These are phyloP conservation scores for Dynastes grantii DNA, from an alignment of 2,888 invertebrate genomes.

Conservation along the genomic window DNA sequence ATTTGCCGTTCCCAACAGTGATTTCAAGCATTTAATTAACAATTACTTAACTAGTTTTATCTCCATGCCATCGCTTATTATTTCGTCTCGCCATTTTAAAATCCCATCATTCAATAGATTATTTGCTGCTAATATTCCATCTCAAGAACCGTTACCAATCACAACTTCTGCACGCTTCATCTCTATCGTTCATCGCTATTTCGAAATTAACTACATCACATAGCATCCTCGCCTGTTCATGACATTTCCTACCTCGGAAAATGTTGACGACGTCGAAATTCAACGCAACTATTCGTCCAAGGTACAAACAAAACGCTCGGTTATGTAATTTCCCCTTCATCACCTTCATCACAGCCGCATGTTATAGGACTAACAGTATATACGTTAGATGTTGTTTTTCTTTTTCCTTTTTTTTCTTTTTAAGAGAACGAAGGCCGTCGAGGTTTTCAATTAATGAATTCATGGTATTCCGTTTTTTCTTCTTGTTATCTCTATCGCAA, in stretches of 20 bases:
- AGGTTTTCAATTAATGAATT: conserved; percentile 6
- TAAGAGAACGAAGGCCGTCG: not conserved
- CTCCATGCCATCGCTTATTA: not conserved
- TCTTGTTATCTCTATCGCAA: not conserved
- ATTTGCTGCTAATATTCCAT: not conserved
- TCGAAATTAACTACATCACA: not conserved
- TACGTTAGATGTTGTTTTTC: not conserved
- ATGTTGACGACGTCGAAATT: not conserved
- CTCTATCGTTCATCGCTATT: not conserved
- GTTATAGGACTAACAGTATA: too few species aligned
- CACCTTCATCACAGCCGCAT: not conserved
- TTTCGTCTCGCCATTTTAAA: not conserved
- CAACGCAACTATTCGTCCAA: not conserved
- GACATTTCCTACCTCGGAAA: not conserved
- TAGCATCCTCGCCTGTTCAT: not conserved
- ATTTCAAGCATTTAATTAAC: too few species aligned
- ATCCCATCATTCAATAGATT: not conserved
- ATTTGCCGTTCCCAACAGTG: too few species aligned
- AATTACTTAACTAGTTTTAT: too few species aligned
- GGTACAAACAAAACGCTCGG: conserved; percentile 25
- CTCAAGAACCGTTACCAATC: conserved; percentile 17
- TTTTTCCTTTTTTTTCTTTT: not conserved
- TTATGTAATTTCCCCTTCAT: not conserved
- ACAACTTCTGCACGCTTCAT: not conserved
- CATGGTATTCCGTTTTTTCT: not conserved